Conservation (phyloP, 2,797 vertebrate genomes). For the Urosaurus nigricauda region DNA sequence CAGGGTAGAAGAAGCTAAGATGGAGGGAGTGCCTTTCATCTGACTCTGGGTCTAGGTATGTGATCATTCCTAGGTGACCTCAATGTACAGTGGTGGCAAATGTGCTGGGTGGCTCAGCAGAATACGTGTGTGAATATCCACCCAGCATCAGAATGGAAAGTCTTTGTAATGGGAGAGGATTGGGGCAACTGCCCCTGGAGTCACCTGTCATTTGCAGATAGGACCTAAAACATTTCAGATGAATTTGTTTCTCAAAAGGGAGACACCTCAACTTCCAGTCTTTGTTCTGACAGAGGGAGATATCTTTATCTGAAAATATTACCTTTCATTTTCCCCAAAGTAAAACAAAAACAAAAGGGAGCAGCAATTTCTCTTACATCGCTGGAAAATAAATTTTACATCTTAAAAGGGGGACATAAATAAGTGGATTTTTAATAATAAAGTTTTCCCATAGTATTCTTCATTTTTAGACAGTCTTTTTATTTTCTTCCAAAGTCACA, state of each 20-base stretch:
- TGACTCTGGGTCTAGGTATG: too few species aligned
- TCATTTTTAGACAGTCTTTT: constrained; percentile 58
- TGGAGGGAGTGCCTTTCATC: too few species aligned
- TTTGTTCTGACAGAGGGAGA: not conserved
- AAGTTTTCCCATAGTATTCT: constrained; percentile 63
- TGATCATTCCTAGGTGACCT: too few species aligned
- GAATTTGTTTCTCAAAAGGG: not conserved
- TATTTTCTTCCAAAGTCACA: constrained; percentile 62
- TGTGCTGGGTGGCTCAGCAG: too few species aligned
- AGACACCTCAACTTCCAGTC: too few species aligned
- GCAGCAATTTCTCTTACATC: constrained; percentile 22
- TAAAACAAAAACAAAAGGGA: not conserved
- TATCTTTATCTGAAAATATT: not conserved
- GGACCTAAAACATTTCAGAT: not conserved
- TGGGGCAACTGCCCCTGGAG: too few species aligned
- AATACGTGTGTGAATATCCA: too few species aligned
- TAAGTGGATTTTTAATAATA: constrained; percentile 68
- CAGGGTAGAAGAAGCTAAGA: too few species aligned
- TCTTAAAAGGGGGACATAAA: constrained; percentile 32
- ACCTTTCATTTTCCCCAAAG: not conserved
- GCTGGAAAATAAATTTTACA: constrained; percentile 22
- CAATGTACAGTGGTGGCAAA: too few species aligned
- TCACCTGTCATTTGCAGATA: too few species aligned
- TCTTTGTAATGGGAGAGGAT: too few species aligned
- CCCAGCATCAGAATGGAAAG: too few species aligned